Base-by-base conservation (phyloP, 2,113 vertebrate species). In the Ciconia stormi region DNA sequence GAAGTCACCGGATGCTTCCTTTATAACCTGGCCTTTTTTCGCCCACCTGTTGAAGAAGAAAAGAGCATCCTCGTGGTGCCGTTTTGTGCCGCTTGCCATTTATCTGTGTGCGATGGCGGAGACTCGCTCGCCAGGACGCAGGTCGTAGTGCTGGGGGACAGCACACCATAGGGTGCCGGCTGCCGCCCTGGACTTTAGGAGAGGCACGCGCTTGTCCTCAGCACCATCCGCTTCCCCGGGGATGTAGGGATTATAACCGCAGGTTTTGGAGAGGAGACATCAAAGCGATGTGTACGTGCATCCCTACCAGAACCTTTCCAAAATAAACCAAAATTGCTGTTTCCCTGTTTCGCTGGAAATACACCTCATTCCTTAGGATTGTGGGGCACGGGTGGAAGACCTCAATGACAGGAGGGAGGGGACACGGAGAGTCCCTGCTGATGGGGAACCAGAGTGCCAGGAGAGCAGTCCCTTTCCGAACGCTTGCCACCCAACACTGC, bases 1-100 rank as follows among this genome's bases (percentile, higher is more conserved):
- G 6, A 98, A 98, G 96, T 99, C 99, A 15, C 99, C 99, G 0
- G 99, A 99, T 5, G 99, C 99, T 85, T 99, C 99, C 93, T 99
- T 99, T 96, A 99, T 99, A 52, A 99, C 97, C 55, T 98, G 99
- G 59, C 99, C 99, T 63, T 99, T 98, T 97, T 99, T 99, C 1
- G 99, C 99, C 99, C 99, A 99, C 98, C 99, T 99, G 96, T 21
- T 65, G 78, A 32, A 71, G 70, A 29, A 95, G 74, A 44, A 44
- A 70, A 91, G 59, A 74, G 26, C 46, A 6, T 53, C 0, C 0
- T 17, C 1, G 1, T 2, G 34, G 73, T 26, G 72, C 11, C 62
- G 65, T 0, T 59, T 23, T 7, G 53, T 7, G 65, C 25, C 9
- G 11, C 49, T 27, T 30, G 26, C 30, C 23, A 11, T 16, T 26